Percentiles rank a stretch among this genome's conserved stretches.
These are phyloP conservation scores for Takifugu bimaculatus DNA, from an alignment of 2,113 vertebrate species.

Conservation along the genomic window DNA sequence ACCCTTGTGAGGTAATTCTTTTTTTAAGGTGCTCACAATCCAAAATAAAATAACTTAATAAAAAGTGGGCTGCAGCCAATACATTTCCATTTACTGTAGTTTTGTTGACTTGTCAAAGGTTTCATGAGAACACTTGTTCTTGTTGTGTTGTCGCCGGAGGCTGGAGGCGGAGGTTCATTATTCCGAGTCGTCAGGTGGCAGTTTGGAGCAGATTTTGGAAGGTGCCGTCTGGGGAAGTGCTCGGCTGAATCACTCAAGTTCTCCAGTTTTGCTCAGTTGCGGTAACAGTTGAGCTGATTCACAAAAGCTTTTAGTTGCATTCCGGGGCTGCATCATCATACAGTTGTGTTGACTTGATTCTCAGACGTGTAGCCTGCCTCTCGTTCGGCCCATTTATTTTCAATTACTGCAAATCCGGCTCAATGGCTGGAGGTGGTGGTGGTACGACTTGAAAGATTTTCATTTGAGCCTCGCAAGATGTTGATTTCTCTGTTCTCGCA, in stretches of 20 bases:
- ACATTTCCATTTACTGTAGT: too few relatives aligned
- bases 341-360: too few relatives aligned
- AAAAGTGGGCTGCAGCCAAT: too few relatives aligned
- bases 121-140: too few relatives aligned
- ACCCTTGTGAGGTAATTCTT: neutral
- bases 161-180: too few relatives aligned
- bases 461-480: constrained; percentile 15
- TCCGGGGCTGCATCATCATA: too few relatives aligned
- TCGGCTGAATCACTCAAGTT: too few relatives aligned
- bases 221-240: too few relatives aligned
- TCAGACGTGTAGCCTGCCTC: neutral
- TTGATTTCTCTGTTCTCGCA: constrained; percentile 16
- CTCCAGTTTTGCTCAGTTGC: too few relatives aligned
- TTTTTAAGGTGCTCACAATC: neutral
- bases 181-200: neutral
- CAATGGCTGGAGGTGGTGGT: constrained; percentile 2
- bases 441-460: constrained; percentile 15
- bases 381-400: constrained; percentile 8
- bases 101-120: too few relatives aligned
- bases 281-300: neutral
- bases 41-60: too few relatives aligned
- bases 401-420: constrained; percentile 21
- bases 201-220: neutral
- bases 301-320: neutral
- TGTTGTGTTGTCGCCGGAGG: too few relatives aligned